Base-by-base conservation (phyloP, 2,888 invertebrate genomes). In the Metacarcinus magister region DNA sequence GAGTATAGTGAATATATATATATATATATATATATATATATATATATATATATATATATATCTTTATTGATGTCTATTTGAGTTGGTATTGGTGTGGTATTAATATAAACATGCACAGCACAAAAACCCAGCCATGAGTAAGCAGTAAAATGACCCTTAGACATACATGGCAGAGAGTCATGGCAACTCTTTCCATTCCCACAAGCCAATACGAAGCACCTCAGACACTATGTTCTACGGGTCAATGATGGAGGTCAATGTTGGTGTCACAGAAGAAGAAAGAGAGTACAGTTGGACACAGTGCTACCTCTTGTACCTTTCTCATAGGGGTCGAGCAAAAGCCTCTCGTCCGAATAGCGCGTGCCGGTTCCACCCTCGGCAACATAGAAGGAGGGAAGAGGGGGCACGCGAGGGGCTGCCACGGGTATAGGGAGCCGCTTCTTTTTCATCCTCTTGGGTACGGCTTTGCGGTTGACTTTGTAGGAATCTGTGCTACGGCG, bases 361-460 rank as follows among this genome's bases (percentile, higher is more conserved):
- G 95, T 96, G 95, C 94, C 95, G 19, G 95, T 92, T 92, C 94
- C 95, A 93, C 93, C 96, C 94, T 96, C 97, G 48, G 95, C 95
- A 89, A 96, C 95, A 95, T 96, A 97, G 96, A 97, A 96, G 92
- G 97, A 95, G 95, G 97, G 97, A 94, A 97, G 97, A 95, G 97
- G 97, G 39, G 97, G 97, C 95, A 99, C 98, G 97, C 99, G 98
- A 0, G 99, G 99, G 95, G 99, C 99, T 97, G 99, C 98, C 48
- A 99, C 99, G 0, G 99, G 98, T 97, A 99, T 98, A 28, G 98
- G 98, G n/a, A 98, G 98, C 97, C 98, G 98, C 98, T 98, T 98
- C 97, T 97, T 97, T 93, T 97, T 97, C 96, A 96, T 96, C 92
- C 97, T 96, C 95, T 96, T 97, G 95, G 97, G 96, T 46, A 96